phyloP scores from a whole-genome alignment of 1,140 invertebrate genomes.

The Penaeus japonicus region DNA sequence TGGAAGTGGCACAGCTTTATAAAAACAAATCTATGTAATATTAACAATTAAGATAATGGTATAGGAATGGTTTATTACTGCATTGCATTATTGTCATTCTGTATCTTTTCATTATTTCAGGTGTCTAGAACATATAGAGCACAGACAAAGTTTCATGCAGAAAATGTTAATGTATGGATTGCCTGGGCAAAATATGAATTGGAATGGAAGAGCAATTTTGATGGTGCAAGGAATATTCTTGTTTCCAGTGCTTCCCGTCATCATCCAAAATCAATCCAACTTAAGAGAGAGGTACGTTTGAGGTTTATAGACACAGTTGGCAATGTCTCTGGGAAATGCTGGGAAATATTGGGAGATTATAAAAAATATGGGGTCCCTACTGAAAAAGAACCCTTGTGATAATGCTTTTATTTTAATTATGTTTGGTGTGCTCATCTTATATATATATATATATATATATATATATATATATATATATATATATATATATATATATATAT shows the following conservation, averaged over 20 bases:
- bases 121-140: not conserved
- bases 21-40: too few species aligned
- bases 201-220: constrained; percentile 31
- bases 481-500: too few species aligned
- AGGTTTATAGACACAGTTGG: too few species aligned
- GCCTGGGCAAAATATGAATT: constrained; percentile 42
- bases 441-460: too few species aligned
- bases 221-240: constrained; percentile 23
- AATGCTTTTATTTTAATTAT: too few species aligned
- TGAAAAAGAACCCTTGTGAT: not conserved
- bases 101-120: not conserved
- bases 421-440: too few species aligned
- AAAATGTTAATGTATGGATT: constrained; percentile 29
- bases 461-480: too few species aligned
- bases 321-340: too few species aligned
- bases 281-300: constrained; percentile 27
- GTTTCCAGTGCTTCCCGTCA: constrained; percentile 27
- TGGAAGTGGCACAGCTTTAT: too few species aligned
- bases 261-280: constrained; percentile 20
- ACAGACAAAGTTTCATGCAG: constrained; percentile 16
- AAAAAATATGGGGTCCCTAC: not conserved
- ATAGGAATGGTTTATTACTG: too few species aligned
- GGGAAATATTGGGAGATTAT: not conserved
- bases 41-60: too few species aligned
- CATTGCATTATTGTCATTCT: too few species aligned